phyloP scores from a whole-genome alignment of 1,140 invertebrate species.

The Drosophila quadrilineata region DNA sequence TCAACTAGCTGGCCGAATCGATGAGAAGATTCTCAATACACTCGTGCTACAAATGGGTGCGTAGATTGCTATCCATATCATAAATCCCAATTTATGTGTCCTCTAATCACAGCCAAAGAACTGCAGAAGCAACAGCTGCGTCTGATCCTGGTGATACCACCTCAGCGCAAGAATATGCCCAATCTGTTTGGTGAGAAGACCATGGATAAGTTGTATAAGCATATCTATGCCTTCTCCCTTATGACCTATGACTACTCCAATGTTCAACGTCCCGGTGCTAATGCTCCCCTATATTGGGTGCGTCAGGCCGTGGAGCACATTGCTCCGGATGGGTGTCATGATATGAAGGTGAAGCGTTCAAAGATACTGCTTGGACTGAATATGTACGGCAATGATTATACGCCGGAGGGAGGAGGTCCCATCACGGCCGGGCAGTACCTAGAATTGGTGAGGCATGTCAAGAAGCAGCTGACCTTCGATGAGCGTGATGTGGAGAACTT shows the following conservation, averaged over 20 bases:
- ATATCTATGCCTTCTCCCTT: conserved; percentile 92
- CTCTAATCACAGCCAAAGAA: conserved; percentile 48
- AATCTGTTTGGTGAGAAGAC: conserved; percentile 90
- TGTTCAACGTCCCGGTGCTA: conserved; percentile 91
- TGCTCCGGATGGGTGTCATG: conserved; percentile 84
- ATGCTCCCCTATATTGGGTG: conserved; percentile 93
- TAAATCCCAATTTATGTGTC: neutral
- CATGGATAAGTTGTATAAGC: conserved; percentile 88
- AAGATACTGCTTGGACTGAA: conserved; percentile 95
- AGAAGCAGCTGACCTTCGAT: conserved; percentile 90
- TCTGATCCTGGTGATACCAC: conserved; percentile 92
- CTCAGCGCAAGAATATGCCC: conserved; percentile 85
- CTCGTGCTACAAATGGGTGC: conserved; percentile 85
- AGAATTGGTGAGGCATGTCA: conserved; percentile 85
- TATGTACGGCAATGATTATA: conserved; percentile 96
- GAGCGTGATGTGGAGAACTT: conserved; percentile 91
- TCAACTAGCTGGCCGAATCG: conserved; percentile 87
- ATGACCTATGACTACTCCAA: conserved; percentile 98
- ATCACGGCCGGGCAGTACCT: conserved; percentile 91
- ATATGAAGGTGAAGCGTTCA: conserved; percentile 83
- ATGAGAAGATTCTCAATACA: conserved; percentile 84
- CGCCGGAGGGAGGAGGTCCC: conserved; percentile 88
- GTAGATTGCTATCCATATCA: conserved; percentile 9
- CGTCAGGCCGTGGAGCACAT: conserved; percentile 89
- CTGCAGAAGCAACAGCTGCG: conserved; percentile 82